These are phyloP conservation scores for Pemphigus obesinymphae DNA, from an alignment of 1,140 invertebrate species.

Conservation along the genomic window DNA sequence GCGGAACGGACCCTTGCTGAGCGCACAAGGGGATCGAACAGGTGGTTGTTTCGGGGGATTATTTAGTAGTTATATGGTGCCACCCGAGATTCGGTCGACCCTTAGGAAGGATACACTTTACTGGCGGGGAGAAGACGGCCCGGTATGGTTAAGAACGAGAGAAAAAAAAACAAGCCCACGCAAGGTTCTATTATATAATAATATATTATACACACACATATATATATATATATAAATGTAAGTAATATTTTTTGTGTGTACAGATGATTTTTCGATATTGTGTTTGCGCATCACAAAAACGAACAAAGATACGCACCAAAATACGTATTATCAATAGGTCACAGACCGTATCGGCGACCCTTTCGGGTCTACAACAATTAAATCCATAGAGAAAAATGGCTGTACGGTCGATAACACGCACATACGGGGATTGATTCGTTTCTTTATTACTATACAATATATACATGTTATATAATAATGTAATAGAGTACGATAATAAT, in stretches of 20 bases:
- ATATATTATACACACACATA: too few relatives aligned
- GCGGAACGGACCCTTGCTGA: background rate
- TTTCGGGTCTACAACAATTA: background rate
- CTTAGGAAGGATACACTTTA: background rate
- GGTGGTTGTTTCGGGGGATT: background rate
- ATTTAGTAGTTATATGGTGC: too few relatives aligned
- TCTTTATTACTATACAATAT: background rate
- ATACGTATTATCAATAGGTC: background rate
- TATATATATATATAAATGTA: too few relatives aligned
- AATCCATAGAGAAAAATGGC: background rate
- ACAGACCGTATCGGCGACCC: background rate
- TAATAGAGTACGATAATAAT: too few relatives aligned
- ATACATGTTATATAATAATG: too few relatives aligned
- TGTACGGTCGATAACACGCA: background rate
- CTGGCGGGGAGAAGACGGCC: too few relatives aligned
- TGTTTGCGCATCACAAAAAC: background rate
- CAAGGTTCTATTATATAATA: background rate
- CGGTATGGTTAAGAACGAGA: too few relatives aligned
- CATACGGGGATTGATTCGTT: background rate
- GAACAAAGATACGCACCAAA: conserved; percentile 13
- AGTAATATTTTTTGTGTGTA: too few relatives aligned
- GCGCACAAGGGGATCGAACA: conserved; percentile 3
- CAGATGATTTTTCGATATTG: background rate
- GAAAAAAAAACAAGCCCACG: background rate
- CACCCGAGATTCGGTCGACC: background rate